Evolutionary conservation across 1,140 invertebrate species (phyloP).

Genomic region (Drosophila mojavensis): DNA sequence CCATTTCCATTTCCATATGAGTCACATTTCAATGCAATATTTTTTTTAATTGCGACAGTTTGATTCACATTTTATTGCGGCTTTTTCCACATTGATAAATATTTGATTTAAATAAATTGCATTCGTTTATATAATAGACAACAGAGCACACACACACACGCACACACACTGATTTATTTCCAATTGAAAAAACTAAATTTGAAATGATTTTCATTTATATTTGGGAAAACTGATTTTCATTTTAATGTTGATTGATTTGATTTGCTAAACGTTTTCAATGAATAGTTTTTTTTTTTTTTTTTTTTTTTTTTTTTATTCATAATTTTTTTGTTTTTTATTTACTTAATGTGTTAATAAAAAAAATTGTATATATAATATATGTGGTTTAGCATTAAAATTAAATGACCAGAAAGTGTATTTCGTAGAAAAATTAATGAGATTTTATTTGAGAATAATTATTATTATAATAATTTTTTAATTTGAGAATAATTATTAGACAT

Average conservation of each 20-base stretch:
- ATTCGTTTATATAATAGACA: conserved; percentile 23
- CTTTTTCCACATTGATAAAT: conserved; percentile 54
- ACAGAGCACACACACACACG: background rate
- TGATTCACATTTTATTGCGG: conserved; percentile 35
- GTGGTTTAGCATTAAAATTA: too few relatives aligned
- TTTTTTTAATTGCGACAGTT: conserved; percentile 26
- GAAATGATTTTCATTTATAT: conserved; percentile 7
- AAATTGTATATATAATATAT: too few relatives aligned
- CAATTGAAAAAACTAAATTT: conserved; percentile 2
- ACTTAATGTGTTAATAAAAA: too few relatives aligned
- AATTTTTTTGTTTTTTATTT: too few relatives aligned
- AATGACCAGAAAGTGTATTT: too few relatives aligned
- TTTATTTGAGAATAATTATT: too few relatives aligned
- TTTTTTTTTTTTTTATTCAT: too few relatives aligned
- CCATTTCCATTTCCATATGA: conserved; percentile 23
- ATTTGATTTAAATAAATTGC: conserved; percentile 63
- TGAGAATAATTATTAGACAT: too few relatives aligned
- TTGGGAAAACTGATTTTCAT: background rate
- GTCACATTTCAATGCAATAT: conserved; percentile 41
- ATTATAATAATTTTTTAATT: too few relatives aligned
- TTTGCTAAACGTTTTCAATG: background rate
- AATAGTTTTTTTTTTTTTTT: too few relatives aligned
- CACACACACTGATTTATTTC: background rate
- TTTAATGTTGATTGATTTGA: background rate
- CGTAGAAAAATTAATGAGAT: too few relatives aligned